Percentiles rank a stretch among this genome's conserved stretches.
phyloP scores from a whole-genome alignment of 2,113 vertebrate genomes.

The Strigops habroptila region DNA sequence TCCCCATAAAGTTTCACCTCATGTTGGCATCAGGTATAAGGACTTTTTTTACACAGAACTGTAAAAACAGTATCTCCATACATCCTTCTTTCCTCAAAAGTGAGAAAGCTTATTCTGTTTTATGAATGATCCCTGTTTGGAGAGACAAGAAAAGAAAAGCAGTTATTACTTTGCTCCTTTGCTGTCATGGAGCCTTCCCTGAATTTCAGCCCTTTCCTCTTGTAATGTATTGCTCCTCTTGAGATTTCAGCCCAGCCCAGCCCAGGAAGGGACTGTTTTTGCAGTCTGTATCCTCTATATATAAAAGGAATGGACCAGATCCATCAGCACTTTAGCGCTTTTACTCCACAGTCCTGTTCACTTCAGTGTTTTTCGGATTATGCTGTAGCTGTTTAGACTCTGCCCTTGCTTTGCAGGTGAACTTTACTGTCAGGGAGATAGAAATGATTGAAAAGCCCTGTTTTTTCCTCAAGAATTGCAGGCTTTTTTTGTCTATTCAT shows the following conservation, averaged over 20 bases:
- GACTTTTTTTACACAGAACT: not conserved
- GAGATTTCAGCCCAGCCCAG: constrained; percentile 5
- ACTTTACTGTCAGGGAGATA: constrained; percentile 17
- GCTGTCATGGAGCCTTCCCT: not conserved
- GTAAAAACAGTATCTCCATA: not conserved
- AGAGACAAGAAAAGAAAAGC: not conserved
- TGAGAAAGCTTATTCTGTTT: not conserved
- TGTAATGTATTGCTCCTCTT: not conserved
- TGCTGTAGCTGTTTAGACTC: constrained; percentile 17
- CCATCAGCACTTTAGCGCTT: not conserved
- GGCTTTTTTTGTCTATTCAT: constrained; percentile 13
- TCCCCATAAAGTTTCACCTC: not conserved
- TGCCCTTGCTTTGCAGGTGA: constrained; percentile 1
- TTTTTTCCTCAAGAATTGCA: not conserved
- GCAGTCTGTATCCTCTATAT: not conserved
- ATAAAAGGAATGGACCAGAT: constrained; percentile 6
- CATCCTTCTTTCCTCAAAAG: not conserved
- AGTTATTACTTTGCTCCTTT: not conserved
- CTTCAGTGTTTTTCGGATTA: constrained; percentile 42
- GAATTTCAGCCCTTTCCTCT: not conserved
- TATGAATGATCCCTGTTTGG: not conserved
- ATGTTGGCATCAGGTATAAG: not conserved
- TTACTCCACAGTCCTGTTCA: not conserved
- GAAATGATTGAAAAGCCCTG: constrained; percentile 40
- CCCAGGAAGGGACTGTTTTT: not conserved